Conservation (phyloP, 1,140 invertebrate species). For the Anastrepha ludens region DNA sequence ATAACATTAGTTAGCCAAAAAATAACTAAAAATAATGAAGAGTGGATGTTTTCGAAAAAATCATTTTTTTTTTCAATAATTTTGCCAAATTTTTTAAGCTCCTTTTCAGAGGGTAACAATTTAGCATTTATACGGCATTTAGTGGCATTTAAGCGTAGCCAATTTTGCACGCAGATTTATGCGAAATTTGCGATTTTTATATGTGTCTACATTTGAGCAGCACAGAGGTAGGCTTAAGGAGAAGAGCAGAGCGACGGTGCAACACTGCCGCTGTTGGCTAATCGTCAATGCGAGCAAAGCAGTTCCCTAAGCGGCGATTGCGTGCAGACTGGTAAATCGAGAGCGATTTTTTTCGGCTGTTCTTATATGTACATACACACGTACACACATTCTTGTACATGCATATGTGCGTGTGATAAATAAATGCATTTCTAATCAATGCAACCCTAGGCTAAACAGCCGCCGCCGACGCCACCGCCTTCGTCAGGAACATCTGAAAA, state of each 20-base stretch:
- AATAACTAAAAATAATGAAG: not conserved
- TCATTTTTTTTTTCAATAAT: not conserved
- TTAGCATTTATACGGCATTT: slow-evolving; percentile 50
- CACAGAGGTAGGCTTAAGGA: no score
- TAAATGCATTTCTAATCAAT: slow-evolving; percentile 32
- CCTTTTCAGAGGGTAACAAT: slow-evolving; percentile 11
- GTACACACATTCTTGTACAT: no score
- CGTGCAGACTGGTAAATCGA: not conserved
- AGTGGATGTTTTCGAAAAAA: not conserved
- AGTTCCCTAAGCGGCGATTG: not conserved
- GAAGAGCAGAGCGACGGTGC: no score
- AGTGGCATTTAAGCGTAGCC: slow-evolving; percentile 39
- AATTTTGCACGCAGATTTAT: slow-evolving; percentile 50
- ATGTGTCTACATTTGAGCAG: not conserved
- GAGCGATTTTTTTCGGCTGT: not conserved
- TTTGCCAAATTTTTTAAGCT: not conserved
- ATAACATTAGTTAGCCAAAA: no score
- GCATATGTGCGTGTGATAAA: not conserved
- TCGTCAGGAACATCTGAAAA: not conserved
- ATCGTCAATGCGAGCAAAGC: not conserved
- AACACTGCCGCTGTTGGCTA: not conserved
- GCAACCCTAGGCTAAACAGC: not conserved
- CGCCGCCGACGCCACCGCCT: not conserved
- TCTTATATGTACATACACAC: not conserved
- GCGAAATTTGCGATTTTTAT: not conserved